Evolutionary conservation across 2,113 vertebrate genomes (phyloP).

Genomic region (Numida meleagris): DNA sequence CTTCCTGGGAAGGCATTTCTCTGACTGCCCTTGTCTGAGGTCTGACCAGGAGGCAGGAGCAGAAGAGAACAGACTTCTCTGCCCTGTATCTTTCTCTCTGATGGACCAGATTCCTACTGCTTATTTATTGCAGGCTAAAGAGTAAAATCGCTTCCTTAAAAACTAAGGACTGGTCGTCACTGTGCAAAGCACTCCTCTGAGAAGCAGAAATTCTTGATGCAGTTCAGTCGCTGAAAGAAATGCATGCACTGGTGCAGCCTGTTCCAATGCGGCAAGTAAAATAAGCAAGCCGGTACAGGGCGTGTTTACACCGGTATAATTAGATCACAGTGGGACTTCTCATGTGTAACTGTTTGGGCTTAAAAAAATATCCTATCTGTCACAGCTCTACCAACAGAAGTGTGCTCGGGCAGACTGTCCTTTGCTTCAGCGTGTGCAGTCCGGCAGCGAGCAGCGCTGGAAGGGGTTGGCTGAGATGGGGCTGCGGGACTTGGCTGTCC

Average conservation of each 20-base stretch:
- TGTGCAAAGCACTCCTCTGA: neutral
- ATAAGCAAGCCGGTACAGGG: neutral
- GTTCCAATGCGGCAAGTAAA: neutral
- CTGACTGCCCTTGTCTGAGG: neutral
- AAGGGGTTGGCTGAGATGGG: neutral
- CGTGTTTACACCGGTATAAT: neutral
- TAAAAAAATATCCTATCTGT: neutral
- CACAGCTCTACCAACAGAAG: neutral
- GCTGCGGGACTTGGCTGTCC: neutral
- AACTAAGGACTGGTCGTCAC: neutral
- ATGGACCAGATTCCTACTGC: neutral
- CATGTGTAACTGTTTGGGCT: neutral
- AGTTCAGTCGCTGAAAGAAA: neutral
- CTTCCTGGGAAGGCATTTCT: slow-evolving; percentile 6
- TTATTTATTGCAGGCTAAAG: slow-evolving; percentile 6
- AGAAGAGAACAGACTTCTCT: neutral
- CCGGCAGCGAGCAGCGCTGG: neutral
- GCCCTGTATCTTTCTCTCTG: slow-evolving; percentile 21
- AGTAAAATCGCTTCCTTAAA: neutral
- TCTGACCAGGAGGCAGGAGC: neutral
- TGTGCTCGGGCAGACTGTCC: neutral
- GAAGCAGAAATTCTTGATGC: neutral
- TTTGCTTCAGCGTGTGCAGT: neutral
- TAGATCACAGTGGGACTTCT: neutral
- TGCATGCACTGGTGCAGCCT: neutral